Conservation (phyloP, 1,140 invertebrate species). For the Thaumetopoea pityocampa region DNA sequence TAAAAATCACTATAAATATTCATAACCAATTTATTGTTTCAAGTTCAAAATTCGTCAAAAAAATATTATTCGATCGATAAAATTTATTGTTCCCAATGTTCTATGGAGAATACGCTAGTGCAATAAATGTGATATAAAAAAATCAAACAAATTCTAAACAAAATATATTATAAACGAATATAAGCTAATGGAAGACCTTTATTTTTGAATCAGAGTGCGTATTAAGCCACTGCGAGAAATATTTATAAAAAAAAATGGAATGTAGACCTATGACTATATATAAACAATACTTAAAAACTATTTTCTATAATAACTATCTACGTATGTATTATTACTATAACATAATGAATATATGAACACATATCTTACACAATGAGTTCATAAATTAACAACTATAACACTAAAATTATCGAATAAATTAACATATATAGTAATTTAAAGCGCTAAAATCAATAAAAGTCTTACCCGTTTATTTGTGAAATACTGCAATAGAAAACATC, state of each 20-base stretch:
- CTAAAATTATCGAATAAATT: conserved; percentile 34
- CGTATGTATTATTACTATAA: conserved; percentile 28
- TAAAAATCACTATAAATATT: conserved; percentile 29
- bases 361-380: conserved; percentile 25
- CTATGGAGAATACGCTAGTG: conserved; percentile 30
- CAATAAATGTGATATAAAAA: conserved; percentile 12
- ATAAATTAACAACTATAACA: conserved; percentile 34
- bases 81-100: conserved; percentile 56
- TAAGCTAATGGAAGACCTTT: conserved; percentile 72
- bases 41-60: conserved; percentile 46
- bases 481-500: conserved; percentile 50
- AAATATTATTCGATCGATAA: conserved; percentile 59
- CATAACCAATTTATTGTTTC: conserved; percentile 15
- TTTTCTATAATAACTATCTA: conserved; percentile 21
- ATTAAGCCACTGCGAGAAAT: conserved; percentile 24
- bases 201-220: conserved; percentile 47
- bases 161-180: conserved; percentile 40
- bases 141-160: conserved; percentile 10
- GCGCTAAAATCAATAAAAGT: conserved; percentile 53
- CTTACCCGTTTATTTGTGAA: conserved; percentile 57
- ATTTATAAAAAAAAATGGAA: conserved; percentile 42
- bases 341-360: conserved; percentile 52
- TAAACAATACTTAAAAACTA: conserved; percentile 28
- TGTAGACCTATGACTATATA: conserved; percentile 28
- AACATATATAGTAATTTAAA: conserved; percentile 43